Conservation (phyloP, 2,888 invertebrate species). For the Platynereis dumerilii region DNA sequence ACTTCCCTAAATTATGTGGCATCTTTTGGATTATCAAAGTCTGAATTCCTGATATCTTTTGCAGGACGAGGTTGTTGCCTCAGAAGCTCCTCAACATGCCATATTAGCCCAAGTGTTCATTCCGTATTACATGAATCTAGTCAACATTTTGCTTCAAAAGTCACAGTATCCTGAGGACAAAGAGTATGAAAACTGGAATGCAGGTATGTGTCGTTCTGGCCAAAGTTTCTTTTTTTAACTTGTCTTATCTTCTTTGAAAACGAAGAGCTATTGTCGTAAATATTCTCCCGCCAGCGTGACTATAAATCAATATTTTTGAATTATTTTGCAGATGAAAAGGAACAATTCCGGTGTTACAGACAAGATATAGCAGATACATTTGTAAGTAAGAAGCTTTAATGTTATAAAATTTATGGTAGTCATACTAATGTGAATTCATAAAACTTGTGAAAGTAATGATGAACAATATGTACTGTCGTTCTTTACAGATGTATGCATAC, state of each 20-base stretch:
- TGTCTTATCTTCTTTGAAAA: too few species aligned
- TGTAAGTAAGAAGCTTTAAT: conserved; percentile 65
- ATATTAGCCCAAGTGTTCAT: conserved; percentile 70
- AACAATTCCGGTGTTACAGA: conserved; percentile 84
- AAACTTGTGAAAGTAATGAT: too few species aligned
- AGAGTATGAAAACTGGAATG: conserved; percentile 64
- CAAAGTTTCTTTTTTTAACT: too few species aligned
- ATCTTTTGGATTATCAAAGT: too few species aligned
- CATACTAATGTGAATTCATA: too few species aligned
- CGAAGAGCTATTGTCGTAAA: too few species aligned
- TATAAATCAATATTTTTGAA: too few species aligned
- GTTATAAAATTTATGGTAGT: too few species aligned
- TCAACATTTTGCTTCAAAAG: conserved; percentile 79
- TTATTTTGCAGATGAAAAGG: conserved; percentile 81
- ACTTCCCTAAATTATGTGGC: too few species aligned
- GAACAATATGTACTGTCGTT: conserved; percentile 10
- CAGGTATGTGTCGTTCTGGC: conserved; percentile 51
- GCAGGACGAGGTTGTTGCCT: conserved; percentile 38
- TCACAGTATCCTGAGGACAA: conserved; percentile 76
- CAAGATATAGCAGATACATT: conserved; percentile 79
- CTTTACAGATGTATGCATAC: conserved; percentile 80
- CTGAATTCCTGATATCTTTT: too few species aligned
- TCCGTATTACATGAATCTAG: conserved; percentile 80
- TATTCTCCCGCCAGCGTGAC: too few species aligned
- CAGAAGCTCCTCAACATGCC: conserved; percentile 22